Percentiles rank a stretch among this genome's conserved stretches.
These are phyloP conservation scores for Steinernema feltiae DNA, from an alignment of 1,140 invertebrate species.

Conservation along the genomic window DNA sequence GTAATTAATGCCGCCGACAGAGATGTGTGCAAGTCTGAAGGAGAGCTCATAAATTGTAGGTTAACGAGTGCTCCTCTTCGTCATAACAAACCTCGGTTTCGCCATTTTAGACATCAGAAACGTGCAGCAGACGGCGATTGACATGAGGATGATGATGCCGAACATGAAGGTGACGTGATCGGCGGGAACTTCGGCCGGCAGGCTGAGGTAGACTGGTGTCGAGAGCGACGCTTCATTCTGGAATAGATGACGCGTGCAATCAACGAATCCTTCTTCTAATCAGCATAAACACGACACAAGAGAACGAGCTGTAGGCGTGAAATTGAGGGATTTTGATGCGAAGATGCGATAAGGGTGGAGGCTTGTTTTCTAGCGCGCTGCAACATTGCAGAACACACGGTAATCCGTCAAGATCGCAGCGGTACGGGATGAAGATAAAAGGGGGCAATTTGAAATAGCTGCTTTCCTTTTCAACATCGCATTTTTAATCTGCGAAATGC, in stretches of 20 bases:
- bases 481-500: background rate
- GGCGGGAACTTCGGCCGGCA: background rate
- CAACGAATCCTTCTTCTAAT: too few species aligned
- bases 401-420: background rate
- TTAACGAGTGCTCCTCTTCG: background rate
- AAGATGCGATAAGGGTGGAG: too few species aligned
- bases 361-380: background rate
- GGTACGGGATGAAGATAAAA: background rate
- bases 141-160: conserved; percentile 6
- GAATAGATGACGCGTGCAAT: too few species aligned
- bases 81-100: background rate
- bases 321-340: too few species aligned
- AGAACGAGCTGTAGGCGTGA: too few species aligned
- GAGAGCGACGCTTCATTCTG: background rate
- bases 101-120: conserved; percentile 8
- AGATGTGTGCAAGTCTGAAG: background rate
- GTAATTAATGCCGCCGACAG: conserved; percentile 6
- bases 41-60: background rate
- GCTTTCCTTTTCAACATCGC: background rate
- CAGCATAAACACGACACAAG: too few species aligned
- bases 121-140: conserved; percentile 6
- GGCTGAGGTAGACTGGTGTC: background rate
- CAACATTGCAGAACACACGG: background rate
- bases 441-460: background rate
- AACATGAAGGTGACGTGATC: conserved; percentile 8